A percentile compares a stretch with the other conserved stretches of the same genome.
These are phyloP conservation scores for Cololabis saira DNA, from an alignment of 2,113 vertebrate genomes.

Conservation along the genomic window DNA sequence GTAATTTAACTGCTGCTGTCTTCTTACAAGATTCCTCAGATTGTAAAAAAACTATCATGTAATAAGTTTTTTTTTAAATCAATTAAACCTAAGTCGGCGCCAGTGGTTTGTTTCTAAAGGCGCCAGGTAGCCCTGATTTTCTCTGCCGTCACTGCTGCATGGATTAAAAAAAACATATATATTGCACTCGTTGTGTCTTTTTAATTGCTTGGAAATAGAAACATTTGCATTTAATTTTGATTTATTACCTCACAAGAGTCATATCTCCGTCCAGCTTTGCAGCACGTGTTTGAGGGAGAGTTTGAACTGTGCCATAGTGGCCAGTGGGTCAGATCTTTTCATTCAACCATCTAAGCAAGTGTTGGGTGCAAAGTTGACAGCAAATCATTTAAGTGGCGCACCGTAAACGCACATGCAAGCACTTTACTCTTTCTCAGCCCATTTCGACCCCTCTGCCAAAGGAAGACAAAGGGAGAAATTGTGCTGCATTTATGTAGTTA, in stretches of 20 bases:
- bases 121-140: background rate
- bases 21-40: background rate
- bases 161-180: no score
- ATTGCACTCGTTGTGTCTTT: background rate
- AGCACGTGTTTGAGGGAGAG: background rate
- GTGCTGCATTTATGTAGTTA: slow-evolving; percentile 46
- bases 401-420: background rate
- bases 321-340: slow-evolving; percentile 23
- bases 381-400: slow-evolving; percentile 10
- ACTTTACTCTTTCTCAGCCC: background rate
- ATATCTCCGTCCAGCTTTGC: slow-evolving; percentile 19
- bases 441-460: background rate
- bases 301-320: background rate
- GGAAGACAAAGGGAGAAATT: slow-evolving; percentile 18
- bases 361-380: slow-evolving; percentile 39
- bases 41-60: background rate
- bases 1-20: background rate
- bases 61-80: slow-evolving; percentile 32
- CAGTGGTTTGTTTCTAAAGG: slow-evolving; percentile 16
- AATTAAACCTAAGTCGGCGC: slow-evolving; percentile 28
- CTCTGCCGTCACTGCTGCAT: background rate
- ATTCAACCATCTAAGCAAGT: slow-evolving; percentile 31
- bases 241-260: background rate
- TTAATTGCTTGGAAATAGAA: no score
- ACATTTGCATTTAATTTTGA: no score